Conservation (phyloP, 1,140 invertebrate species). For the Ooceraea biroi region DNA sequence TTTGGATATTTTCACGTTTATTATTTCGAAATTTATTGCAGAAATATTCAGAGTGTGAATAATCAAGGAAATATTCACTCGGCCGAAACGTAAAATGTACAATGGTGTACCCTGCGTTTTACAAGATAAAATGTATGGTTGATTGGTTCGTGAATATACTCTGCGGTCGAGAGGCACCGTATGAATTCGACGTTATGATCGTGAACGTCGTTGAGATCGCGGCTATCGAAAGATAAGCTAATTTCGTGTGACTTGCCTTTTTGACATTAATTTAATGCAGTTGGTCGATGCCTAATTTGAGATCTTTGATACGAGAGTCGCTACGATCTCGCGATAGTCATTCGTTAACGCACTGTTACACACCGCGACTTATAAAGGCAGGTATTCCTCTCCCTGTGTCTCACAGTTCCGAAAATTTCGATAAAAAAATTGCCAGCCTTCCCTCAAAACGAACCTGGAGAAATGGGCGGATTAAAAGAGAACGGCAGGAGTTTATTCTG, state of each 20-base stretch:
- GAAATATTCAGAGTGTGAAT: background rate
- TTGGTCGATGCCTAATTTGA: slow-evolving; percentile 59
- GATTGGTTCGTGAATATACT: slow-evolving; percentile 56
- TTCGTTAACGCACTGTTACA: slow-evolving; percentile 52
- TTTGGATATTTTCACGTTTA: background rate
- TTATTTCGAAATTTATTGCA: background rate
- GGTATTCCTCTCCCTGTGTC: slow-evolving; percentile 6
- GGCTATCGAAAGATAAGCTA: slow-evolving; percentile 48
- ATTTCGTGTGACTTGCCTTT: slow-evolving; percentile 10
- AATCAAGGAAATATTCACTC: slow-evolving; percentile 6
- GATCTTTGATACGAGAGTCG: slow-evolving; percentile 25
- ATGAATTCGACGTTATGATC: slow-evolving; percentile 59
- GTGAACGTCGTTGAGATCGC: slow-evolving; percentile 36
- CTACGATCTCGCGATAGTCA: slow-evolving; percentile 36
- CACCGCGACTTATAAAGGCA: slow-evolving; percentile 53
- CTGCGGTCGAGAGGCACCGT: slow-evolving; percentile 65
- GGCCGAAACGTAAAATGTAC: slow-evolving; percentile 44
- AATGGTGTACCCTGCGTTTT: slow-evolving; percentile 34
- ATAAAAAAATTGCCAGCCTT: slow-evolving; percentile 24
- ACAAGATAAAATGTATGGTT: slow-evolving; percentile 55
- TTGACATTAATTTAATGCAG: slow-evolving; percentile 54
- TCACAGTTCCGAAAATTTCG: slow-evolving; percentile 22
- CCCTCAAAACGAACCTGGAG: background rate
- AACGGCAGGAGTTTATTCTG: background rate
- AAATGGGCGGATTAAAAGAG: slow-evolving; percentile 8